These are phyloP conservation scores for Melanerpes aurifrons DNA, from an alignment of 2,113 vertebrate genomes.

Conservation along the genomic window DNA sequence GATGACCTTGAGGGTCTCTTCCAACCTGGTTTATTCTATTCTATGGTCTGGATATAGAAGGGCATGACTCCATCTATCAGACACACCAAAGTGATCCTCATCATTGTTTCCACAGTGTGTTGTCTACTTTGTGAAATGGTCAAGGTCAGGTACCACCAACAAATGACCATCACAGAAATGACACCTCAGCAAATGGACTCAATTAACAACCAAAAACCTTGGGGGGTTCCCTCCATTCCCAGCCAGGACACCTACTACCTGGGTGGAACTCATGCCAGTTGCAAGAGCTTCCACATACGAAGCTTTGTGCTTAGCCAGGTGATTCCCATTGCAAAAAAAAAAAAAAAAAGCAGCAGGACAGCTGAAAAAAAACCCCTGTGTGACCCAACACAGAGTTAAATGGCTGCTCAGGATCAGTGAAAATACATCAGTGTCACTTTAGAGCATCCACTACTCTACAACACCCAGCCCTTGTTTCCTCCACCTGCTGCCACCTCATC, in stretches of 20 bases:
- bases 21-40: too few species aligned
- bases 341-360: background rate
- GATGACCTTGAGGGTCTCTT: too few species aligned
- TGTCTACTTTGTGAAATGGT: background rate
- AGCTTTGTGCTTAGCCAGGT: background rate
- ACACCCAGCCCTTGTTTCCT: background rate
- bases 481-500: background rate
- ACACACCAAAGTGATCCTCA: background rate
- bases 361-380: background rate
- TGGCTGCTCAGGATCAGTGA: background rate
- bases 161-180: background rate
- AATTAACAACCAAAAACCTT: background rate
- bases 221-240: rapidly evolving
- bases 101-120: rapidly evolving
- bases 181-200: background rate
- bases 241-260: background rate
- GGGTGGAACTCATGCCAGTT: background rate
- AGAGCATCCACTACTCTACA: background rate
- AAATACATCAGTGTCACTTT: rapidly evolving
- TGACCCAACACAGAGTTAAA: background rate
- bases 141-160: background rate
- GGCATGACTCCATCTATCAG: background rate
- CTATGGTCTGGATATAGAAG: background rate
- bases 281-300: background rate
- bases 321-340: background rate